Base-by-base conservation (phyloP, 2,797 vertebrate species). In the Sebastiscus albofasciatus region DNA sequence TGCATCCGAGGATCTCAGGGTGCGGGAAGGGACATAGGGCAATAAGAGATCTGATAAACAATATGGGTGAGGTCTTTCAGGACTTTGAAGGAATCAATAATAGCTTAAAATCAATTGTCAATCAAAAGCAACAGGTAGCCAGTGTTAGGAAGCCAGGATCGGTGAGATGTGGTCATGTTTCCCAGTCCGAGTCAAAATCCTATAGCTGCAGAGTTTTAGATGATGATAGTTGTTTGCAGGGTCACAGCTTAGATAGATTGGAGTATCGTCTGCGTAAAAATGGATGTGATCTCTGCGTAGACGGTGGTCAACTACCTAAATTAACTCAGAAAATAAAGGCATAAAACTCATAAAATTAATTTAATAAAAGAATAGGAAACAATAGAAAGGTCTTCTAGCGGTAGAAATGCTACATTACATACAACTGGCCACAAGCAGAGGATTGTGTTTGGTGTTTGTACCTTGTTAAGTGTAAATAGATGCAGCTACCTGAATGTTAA, bases 401-500 rank as follows among this genome's bases (percentile, higher is more conserved):
- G 46, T 49, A 49, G 16, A 49, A 49, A 49, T 2, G 46, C 18
- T 20, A 49, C 7, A 49, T 2, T 8, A 49, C 46, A 49, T 49
- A 49, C 18, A 16, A 42, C 39, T 42, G 39, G 39, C 2, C 39
- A 42, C 2, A 42, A 42, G 39, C 39, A 49, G 46, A 49, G 1
- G 29, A 16, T 14, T 4, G 6, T 34, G 31, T 33, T n/a, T n/a
- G 29, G 33, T 24, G 27, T 39, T 46, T 3, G 20, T 10, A 8
- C 16, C 54, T 76, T 68, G 33, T 79, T 55, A 64, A 68, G 71
- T 31, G 33, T 65, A 68, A 46, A 82, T 24, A 13, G 77, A 61
- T 79, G 33, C 6, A 1, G 18, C 33, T 59, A 39, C 64, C 33
- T 39, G 22, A 54, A 67, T 80, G 29, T 29, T 58, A 82, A 80